Conservation (phyloP, 1,140 invertebrate species). For the Drosophila teissieri region DNA sequence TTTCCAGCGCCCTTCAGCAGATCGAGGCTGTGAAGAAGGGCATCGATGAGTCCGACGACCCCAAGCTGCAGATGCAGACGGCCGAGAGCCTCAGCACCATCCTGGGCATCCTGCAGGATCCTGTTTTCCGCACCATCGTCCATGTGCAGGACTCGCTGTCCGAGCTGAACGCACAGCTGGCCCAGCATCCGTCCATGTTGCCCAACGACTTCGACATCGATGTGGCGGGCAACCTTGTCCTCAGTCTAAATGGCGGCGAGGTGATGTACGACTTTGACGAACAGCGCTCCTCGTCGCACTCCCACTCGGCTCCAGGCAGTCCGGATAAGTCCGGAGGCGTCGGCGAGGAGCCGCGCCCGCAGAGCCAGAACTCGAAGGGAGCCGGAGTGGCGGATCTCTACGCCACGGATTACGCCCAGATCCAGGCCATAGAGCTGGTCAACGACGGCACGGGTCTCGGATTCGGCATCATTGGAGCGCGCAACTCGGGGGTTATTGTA, state of each 20-base stretch:
- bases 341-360: conserved; percentile 85
- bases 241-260: conserved; percentile 86
- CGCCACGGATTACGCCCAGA: conserved; percentile 97
- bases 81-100: conserved; percentile 94
- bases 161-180: conserved; percentile 92
- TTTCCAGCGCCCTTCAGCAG: conserved; percentile 91
- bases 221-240: conserved; percentile 86
- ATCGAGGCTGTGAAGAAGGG: conserved; percentile 91
- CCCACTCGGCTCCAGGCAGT: conserved; percentile 84
- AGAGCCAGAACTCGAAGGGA: conserved; percentile 77
- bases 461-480: conserved; percentile 97
- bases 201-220: conserved; percentile 95
- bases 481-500: conserved; percentile 98
- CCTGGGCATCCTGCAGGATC: conserved; percentile 95
- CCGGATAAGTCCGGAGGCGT: conserved; percentile 68
- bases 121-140: conserved; percentile 95
- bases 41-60: conserved; percentile 90
- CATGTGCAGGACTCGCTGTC: conserved; percentile 94
- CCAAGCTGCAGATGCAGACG: conserved; percentile 90
- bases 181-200: conserved; percentile 95
- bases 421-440: conserved; percentile 97
- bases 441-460: conserved; percentile 98
- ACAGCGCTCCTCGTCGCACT: conserved; percentile 85
- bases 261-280: conserved; percentile 86
- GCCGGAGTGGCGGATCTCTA: conserved; percentile 89